Evolutionary conservation across 2,888 invertebrate species (phyloP).

Genomic region (Drosophila trichaetosa): DNA sequence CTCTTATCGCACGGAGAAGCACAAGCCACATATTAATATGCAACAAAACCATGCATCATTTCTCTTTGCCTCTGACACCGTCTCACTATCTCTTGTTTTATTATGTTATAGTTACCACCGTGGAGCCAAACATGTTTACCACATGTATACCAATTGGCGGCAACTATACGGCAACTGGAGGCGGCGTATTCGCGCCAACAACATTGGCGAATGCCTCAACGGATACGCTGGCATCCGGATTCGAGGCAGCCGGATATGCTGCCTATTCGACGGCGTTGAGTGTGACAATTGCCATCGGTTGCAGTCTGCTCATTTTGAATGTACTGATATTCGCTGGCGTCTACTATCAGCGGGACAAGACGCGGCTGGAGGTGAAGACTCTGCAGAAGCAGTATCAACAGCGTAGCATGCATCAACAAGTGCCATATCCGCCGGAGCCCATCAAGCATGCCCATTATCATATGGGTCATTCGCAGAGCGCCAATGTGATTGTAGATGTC

Average conservation of each 20-base stretch:
- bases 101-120: slow-evolving; percentile 82
- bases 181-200: slow-evolving; percentile 86
- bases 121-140: slow-evolving; percentile 85
- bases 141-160: slow-evolving; percentile 86
- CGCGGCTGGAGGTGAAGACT: slow-evolving; percentile 92
- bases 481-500: slow-evolving; percentile 93
- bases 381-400: slow-evolving; percentile 91
- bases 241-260: slow-evolving; percentile 94
- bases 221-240: slow-evolving; percentile 90
- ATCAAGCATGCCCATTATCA: slow-evolving; percentile 93
- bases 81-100: not conserved
- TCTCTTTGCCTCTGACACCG: slow-evolving; percentile 7
- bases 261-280: slow-evolving; percentile 96
- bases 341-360: slow-evolving; percentile 96
- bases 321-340: slow-evolving; percentile 97
- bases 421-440: slow-evolving; percentile 88
- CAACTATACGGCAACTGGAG: slow-evolving; percentile 80
- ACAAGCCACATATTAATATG: slow-evolving; percentile 44
- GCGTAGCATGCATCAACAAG: slow-evolving; percentile 87
- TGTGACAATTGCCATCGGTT: slow-evolving; percentile 98
- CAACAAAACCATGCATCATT: slow-evolving; percentile 8
- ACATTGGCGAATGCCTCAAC: slow-evolving; percentile 88
- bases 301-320: slow-evolving; percentile 96
- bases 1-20: slow-evolving; percentile 13
- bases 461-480: slow-evolving; percentile 90